These are phyloP conservation scores for Halcyon leucocephala DNA, from an alignment of 2,797 vertebrate species.

Conservation along the genomic window DNA sequence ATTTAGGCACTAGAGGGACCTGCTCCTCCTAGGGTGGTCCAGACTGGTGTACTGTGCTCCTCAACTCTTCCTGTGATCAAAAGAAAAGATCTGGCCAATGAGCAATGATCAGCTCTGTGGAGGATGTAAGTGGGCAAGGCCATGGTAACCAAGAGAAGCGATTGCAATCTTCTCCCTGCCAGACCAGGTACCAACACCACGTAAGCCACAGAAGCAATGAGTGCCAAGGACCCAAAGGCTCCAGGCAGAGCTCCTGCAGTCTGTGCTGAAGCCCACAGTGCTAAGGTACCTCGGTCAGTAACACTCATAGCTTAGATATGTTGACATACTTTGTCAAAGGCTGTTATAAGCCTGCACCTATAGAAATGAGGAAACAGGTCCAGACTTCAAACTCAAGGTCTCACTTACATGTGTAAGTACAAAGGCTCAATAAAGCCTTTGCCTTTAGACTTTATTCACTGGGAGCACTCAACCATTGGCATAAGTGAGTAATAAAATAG, in stretches of 20 bases:
- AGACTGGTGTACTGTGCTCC: background rate
- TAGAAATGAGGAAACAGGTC: background rate
- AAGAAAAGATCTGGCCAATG: background rate
- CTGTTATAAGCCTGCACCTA: background rate
- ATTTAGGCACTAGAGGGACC: background rate
- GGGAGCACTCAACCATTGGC: background rate
- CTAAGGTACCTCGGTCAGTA: background rate
- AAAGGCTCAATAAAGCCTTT: conserved; percentile 22
- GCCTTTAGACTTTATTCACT: conserved; percentile 27
- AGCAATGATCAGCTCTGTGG: background rate
- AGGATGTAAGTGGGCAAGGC: background rate
- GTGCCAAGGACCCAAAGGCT: background rate
- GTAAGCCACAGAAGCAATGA: background rate
- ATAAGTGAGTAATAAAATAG: conserved; percentile 40
- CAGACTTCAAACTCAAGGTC: conserved; percentile 5
- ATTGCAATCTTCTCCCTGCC: background rate
- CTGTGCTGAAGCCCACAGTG: background rate
- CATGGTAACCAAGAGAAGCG: background rate
- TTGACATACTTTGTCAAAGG: background rate
- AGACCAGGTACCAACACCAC: background rate
- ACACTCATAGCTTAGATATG: background rate
- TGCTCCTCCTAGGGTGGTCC: background rate
- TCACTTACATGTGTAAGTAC: background rate
- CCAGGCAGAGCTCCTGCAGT: background rate
- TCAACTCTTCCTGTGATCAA: background rate